Conservation (phyloP, 2,888 invertebrate genomes). For the Drosophila trichaetosa region DNA sequence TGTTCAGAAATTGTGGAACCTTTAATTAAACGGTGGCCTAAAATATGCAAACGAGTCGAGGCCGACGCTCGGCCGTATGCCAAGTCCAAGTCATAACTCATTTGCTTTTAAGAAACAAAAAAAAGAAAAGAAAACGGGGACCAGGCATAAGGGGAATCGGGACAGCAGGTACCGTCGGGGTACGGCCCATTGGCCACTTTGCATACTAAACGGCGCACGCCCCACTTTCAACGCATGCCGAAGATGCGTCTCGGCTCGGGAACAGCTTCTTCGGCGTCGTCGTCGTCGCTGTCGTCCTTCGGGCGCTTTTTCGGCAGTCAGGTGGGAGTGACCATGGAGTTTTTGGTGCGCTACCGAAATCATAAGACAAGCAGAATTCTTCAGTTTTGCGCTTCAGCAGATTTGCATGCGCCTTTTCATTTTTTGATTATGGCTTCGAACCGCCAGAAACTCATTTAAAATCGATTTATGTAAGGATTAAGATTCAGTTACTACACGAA, state of each 20-base stretch:
- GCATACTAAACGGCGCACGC: constrained; percentile 83
- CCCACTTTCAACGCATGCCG: constrained; percentile 82
- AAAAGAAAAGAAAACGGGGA: background rate
- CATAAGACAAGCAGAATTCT: constrained; percentile 33
- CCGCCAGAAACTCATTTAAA: constrained; percentile 81
- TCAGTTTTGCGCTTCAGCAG: constrained; percentile 27
- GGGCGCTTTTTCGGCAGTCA: constrained; percentile 65
- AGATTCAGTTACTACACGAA: constrained; percentile 59
- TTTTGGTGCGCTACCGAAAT: constrained; percentile 71
- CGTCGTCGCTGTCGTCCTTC: constrained; percentile 47
- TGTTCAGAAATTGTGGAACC: constrained; percentile 76
- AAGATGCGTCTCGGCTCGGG: constrained; percentile 34
- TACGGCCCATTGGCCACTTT: constrained; percentile 77
- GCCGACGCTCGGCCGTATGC: constrained; percentile 52
- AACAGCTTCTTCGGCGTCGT: constrained; percentile 5
- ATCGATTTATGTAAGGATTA: constrained; percentile 83
- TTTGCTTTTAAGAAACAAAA: constrained; percentile 58
- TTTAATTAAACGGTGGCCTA: constrained; percentile 85
- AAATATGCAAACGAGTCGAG: constrained; percentile 84
- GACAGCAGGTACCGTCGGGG: constrained; percentile 53
- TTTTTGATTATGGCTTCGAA: constrained; percentile 66
- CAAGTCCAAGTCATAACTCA: constrained; percentile 83
- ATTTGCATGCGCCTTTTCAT: constrained; percentile 71
- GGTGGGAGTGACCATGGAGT: constrained; percentile 61
- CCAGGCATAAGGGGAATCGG: constrained; percentile 4